Evolutionary conservation across 2,888 invertebrate genomes (phyloP).

Genomic region (Ochropacha duplaris): DNA sequence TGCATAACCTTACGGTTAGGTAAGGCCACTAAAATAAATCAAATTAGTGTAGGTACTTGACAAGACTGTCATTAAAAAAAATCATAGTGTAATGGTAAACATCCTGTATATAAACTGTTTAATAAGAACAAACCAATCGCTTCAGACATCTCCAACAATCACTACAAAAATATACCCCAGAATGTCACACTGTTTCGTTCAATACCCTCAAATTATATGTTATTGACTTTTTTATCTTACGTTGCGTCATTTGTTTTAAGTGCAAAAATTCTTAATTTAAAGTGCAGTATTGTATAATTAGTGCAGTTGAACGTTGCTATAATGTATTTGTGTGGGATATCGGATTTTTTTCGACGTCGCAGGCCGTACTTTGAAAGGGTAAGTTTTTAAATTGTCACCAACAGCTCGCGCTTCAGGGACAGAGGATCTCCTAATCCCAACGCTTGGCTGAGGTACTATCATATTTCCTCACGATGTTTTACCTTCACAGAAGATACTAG

Average conservation of each 20-base stretch:
- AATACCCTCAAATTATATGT: slow-evolving; percentile 37
- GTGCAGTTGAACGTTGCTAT: not conserved
- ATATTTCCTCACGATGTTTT: too few relatives aligned
- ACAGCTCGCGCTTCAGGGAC: too few relatives aligned
- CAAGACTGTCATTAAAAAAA: too few relatives aligned
- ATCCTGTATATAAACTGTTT: slow-evolving; percentile 27
- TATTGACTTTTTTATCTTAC: slow-evolving; percentile 12
- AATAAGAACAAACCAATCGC: slow-evolving; percentile 30
- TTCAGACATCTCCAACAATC: slow-evolving; percentile 4
- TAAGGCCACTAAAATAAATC: too few relatives aligned
- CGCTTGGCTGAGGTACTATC: too few relatives aligned
- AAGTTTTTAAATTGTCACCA: slow-evolving; percentile 24
- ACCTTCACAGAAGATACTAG: too few relatives aligned
- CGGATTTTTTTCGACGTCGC: slow-evolving; percentile 62
- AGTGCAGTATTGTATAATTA: slow-evolving; percentile 5
- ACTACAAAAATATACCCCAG: slow-evolving; percentile 5
- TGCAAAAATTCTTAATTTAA: not conserved
- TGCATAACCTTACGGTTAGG: too few relatives aligned
- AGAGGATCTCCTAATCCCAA: too few relatives aligned
- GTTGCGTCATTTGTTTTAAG: slow-evolving; percentile 8
- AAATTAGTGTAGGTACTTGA: too few relatives aligned
- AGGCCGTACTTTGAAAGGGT: slow-evolving; percentile 62
- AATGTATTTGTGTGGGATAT: slow-evolving; percentile 71
- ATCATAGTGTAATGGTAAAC: too few relatives aligned
- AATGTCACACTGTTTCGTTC: slow-evolving; percentile 34